These are phyloP conservation scores for Erebia aethiops DNA, from an alignment of 2,888 invertebrate species.

Conservation along the genomic window DNA sequence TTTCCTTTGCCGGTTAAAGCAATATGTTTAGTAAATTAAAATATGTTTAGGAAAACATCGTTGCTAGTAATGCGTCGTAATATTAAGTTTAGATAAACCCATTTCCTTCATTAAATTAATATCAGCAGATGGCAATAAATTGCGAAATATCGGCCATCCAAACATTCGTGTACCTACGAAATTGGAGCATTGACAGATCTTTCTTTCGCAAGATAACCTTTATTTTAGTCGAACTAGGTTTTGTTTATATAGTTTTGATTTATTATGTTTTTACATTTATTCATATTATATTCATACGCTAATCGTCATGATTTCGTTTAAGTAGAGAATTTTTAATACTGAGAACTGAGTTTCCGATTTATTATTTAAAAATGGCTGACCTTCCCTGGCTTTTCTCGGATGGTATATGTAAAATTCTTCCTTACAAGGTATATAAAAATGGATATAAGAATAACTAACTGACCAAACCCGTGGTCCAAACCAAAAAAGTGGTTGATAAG, in stretches of 20 bases:
- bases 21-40: not conserved
- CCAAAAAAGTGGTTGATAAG: no score
- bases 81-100: not conserved
- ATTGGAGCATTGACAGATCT: constrained; percentile 1
- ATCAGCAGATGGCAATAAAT: constrained; percentile 7
- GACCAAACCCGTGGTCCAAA: no score
- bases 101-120: constrained; percentile 6
- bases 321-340: no score
- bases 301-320: not conserved
- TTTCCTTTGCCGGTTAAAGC: no score
- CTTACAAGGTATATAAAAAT: no score
- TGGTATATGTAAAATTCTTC: no score
- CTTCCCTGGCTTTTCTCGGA: no score
- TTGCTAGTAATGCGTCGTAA: not conserved
- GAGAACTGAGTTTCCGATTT: no score
- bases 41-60: not conserved
- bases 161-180: not conserved
- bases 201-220: constrained; percentile 3
- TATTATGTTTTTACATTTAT: not conserved
- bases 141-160: not conserved
- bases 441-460: no score
- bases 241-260: not conserved
- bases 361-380: no score
- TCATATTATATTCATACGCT: not conserved
- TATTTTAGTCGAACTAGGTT: not conserved